A percentile compares a stretch with the other conserved stretches of the same genome.
Evolutionary conservation across 2,113 vertebrate genomes (phyloP).

Genomic region (Serinus canaria): DNA sequence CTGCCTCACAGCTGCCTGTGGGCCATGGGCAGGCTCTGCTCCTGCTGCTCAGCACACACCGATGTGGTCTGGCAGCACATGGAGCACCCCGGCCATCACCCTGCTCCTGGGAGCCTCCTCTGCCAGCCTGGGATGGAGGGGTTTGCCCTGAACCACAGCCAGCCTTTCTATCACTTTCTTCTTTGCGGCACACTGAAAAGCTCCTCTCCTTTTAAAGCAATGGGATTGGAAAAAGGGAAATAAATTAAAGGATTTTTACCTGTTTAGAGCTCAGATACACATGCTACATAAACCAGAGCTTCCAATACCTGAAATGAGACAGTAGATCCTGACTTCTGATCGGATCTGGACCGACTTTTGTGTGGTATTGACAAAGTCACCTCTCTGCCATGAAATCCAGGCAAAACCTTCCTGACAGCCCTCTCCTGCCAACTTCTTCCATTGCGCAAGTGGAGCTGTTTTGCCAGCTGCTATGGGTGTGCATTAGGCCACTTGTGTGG

Average conservation of each 20-base stretch:
- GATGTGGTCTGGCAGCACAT: fast-evolving
- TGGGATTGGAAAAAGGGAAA: background rate
- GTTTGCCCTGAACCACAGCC: background rate
- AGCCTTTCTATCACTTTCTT: background rate
- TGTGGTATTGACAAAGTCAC: background rate
- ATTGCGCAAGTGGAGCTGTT: background rate
- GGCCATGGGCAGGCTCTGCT: background rate
- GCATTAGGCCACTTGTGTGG: conserved; percentile 22
- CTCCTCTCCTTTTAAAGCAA: background rate
- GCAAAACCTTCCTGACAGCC: background rate
- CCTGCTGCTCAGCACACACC: background rate
- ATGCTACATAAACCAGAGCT: background rate
- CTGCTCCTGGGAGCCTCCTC: background rate
- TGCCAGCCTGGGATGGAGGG: background rate
- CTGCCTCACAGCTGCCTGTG: conserved; percentile 9
- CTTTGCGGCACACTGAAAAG: fast-evolving
- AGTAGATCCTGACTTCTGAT: background rate
- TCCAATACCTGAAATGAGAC: background rate
- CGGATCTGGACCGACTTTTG: background rate
- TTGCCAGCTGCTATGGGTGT: conserved; percentile 14
- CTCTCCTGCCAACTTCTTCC: conserved; percentile 1
- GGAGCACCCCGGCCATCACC: background rate
- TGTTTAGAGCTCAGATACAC: background rate
- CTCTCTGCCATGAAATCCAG: background rate
- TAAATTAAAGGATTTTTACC: background rate